Evolutionary conservation across 2,888 invertebrate species (phyloP).

Genomic region (Cordylochernes scorpioides): DNA sequence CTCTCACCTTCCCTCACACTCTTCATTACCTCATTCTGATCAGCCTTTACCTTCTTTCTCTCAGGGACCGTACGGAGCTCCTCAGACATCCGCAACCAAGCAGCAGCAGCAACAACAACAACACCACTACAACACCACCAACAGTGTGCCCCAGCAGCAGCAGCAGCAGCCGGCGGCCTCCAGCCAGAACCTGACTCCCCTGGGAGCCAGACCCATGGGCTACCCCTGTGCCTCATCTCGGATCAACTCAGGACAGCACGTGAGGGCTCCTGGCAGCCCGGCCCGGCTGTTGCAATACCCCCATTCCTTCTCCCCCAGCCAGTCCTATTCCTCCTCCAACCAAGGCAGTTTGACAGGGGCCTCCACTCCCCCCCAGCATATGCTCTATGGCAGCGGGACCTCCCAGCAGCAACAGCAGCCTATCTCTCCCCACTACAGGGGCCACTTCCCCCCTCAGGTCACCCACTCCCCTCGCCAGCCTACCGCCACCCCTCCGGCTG

Average conservation of each 20-base stretch:
- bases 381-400: slow-evolving; percentile 8
- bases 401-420: slow-evolving; percentile 8
- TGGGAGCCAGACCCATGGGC: slow-evolving; percentile 4
- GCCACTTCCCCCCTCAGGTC: slow-evolving; percentile 10
- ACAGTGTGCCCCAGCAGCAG: slow-evolving; percentile 7
- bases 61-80: slow-evolving; percentile 12
- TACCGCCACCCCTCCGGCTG: slow-evolving; percentile 14
- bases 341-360: slow-evolving; percentile 10
- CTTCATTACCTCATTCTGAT: slow-evolving; percentile 9
- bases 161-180: slow-evolving; percentile 4
- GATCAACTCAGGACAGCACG: slow-evolving; percentile 10
- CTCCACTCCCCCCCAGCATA: slow-evolving; percentile 8
- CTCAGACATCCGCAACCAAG: slow-evolving; percentile 8
- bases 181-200: slow-evolving; percentile 1
- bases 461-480: slow-evolving; percentile 13
- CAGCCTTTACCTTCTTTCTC: slow-evolving; percentile 9
- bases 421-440: slow-evolving; percentile 11
- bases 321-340: slow-evolving; percentile 7
- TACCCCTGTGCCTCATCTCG: slow-evolving; percentile 9
- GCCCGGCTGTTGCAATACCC: slow-evolving; percentile 11
- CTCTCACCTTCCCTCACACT: slow-evolving; percentile 5
- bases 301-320: slow-evolving; percentile 10
- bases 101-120: too few species aligned
- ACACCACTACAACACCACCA: slow-evolving; percentile 9
- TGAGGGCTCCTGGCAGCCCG: slow-evolving; percentile 9